phyloP scores from a whole-genome alignment of 2,888 invertebrate species.

The Strigamia maritima region DNA sequence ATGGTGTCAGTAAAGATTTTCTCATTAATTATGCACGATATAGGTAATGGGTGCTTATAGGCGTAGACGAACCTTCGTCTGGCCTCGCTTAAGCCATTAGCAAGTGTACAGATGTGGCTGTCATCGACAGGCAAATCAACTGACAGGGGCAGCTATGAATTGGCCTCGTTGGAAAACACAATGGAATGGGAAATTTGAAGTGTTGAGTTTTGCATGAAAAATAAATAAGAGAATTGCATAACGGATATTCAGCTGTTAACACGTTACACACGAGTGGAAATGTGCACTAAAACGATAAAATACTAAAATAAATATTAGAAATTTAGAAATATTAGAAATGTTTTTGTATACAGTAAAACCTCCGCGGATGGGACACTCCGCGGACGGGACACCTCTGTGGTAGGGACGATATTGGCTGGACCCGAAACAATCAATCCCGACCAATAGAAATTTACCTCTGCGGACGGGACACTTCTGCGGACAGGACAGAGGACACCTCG shows the following conservation, averaged over 20 bases:
- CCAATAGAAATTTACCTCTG: too few relatives aligned
- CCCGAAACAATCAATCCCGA: too few relatives aligned
- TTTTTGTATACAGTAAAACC: too few relatives aligned
- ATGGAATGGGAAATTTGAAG: neutral
- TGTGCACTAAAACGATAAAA: neutral
- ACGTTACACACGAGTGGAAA: neutral
- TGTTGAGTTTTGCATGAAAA: conserved; percentile 2
- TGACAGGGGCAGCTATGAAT: conserved; percentile 23
- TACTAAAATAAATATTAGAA: too few relatives aligned
- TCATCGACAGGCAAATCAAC: conserved; percentile 20
- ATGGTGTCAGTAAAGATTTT: neutral
- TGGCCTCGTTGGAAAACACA: conserved; percentile 12
- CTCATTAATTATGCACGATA: conserved; percentile 6
- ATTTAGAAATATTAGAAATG: too few relatives aligned
- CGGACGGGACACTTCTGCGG: too few relatives aligned
- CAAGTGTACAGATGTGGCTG: neutral
- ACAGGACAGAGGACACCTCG: too few relatives aligned
- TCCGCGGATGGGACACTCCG: too few relatives aligned
- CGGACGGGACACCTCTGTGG: too few relatives aligned
- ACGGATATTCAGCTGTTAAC: neutral
- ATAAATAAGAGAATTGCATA: neutral
- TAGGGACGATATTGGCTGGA: too few relatives aligned
- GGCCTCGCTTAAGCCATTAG: neutral
- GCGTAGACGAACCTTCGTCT: neutral
- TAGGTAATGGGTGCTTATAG: neutral